phyloP scores from a whole-genome alignment of 2,888 invertebrate species.

The Theretra japonica region DNA sequence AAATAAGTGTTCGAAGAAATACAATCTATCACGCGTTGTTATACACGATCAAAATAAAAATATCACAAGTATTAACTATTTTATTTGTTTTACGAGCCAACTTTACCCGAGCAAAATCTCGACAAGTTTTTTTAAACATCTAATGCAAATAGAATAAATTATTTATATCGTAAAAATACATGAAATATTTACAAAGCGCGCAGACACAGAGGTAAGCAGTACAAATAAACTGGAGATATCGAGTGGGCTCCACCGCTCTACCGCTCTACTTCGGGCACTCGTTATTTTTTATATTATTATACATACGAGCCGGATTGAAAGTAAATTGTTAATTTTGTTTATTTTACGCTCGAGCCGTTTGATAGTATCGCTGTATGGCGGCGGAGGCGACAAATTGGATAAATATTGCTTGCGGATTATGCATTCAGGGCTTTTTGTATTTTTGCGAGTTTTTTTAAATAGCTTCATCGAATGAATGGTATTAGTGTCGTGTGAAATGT shows the following conservation, averaged over 20 bases:
- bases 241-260: background rate
- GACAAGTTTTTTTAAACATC: background rate
- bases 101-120: background rate
- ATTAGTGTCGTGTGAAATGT: background rate
- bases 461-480: background rate
- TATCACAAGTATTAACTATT: too few relatives aligned
- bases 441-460: background rate
- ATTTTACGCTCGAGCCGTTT: constrained; percentile 17
- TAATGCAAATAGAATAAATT: background rate
- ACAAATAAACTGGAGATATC: background rate
- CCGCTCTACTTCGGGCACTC: constrained; percentile 12
- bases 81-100: too few relatives aligned
- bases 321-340: constrained; percentile 30
- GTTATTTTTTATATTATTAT: constrained; percentile 26
- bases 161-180: background rate
- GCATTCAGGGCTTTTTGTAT: background rate
- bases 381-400: constrained; percentile 17
- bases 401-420: constrained; percentile 8
- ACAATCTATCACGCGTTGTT: too few relatives aligned
- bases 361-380: constrained; percentile 7
- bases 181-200: background rate
- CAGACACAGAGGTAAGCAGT: background rate
- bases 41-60: too few relatives aligned
- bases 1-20: too few relatives aligned
- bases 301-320: constrained; percentile 21